These are phyloP conservation scores for Pogonomyrmex californicus DNA, from an alignment of 1,140 invertebrate genomes.

Conservation along the genomic window DNA sequence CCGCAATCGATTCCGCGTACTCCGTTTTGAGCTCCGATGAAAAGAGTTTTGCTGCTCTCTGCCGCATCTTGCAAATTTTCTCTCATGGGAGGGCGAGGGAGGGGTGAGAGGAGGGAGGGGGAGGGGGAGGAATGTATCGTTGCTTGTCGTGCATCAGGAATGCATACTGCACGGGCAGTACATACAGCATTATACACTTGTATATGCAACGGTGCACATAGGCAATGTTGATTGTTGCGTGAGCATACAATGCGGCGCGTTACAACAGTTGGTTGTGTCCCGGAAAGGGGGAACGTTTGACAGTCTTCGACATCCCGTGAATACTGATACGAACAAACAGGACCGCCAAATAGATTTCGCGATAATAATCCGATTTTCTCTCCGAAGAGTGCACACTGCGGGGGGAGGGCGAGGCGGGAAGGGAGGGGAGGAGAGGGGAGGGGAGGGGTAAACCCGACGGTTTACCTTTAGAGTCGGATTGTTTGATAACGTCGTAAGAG, in stretches of 20 bases:
- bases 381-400: slow-evolving; percentile 36
- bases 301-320: slow-evolving; percentile 71
- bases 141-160: slow-evolving; percentile 39
- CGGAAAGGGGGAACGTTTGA: slow-evolving; percentile 65
- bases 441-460: not conserved
- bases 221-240: slow-evolving; percentile 81
- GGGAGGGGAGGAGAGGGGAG: not conserved
- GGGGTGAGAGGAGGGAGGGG: too few species aligned
- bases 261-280: slow-evolving; percentile 70
- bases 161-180: slow-evolving; percentile 44
- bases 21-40: not conserved
- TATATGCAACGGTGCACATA: slow-evolving; percentile 77
- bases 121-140: not conserved
- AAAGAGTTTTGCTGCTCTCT: not conserved
- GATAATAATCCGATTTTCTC: slow-evolving; percentile 75
- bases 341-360: slow-evolving; percentile 64
- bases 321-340: slow-evolving; percentile 70
- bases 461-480: slow-evolving; percentile 34
- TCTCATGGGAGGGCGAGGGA: not conserved
- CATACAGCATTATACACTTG: slow-evolving; percentile 74
- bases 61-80: slow-evolving; percentile 55
- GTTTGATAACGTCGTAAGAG: slow-evolving; percentile 14
- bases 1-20: not conserved
- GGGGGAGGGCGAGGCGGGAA: not conserved
- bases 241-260: slow-evolving; percentile 79